phyloP scores from a whole-genome alignment of 1,140 invertebrate genomes.

The Arion vulgaris region DNA sequence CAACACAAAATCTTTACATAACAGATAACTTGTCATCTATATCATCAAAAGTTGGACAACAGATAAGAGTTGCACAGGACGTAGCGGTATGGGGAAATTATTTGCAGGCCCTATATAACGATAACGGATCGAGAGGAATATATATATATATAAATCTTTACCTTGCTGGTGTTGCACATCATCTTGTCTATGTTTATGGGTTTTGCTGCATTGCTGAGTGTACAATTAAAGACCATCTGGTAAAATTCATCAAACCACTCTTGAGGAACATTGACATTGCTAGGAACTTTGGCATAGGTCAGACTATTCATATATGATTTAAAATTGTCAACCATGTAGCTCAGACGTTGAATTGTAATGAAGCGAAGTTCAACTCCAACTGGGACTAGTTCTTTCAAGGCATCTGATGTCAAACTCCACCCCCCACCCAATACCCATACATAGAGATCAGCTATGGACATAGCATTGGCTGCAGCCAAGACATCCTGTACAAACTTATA shows the following conservation, averaged over 20 bases:
- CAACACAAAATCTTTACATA: no score
- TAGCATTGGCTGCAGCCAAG: not conserved
- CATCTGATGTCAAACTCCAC: not conserved
- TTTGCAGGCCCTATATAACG: no score
- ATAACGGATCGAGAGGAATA: no score
- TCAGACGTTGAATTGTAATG: not conserved
- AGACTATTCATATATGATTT: not conserved
- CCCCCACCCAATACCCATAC: conserved; percentile 14
- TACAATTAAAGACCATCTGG: conserved; percentile 61
- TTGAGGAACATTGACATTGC: conserved; percentile 21
- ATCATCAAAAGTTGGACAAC: no score
- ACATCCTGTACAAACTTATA: not conserved
- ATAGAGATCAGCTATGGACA: conserved; percentile 2
- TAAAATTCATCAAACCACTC: conserved; percentile 69
- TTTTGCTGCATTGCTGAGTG: conserved; percentile 6
- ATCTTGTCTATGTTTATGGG: conserved; percentile 29
- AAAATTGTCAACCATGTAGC: not conserved
- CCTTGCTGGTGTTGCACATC: not conserved
- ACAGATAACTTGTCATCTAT: no score
- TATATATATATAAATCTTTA: no score
- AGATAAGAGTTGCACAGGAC: no score
- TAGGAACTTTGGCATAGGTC: conserved; percentile 37
- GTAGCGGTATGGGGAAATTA: no score
- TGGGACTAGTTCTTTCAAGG: not conserved
- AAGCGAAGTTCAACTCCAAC: not conserved